Percentiles rank a stretch among this genome's conserved stretches.
Evolutionary conservation across 2,113 vertebrate genomes (phyloP).

Genomic region (Orycteropus afer): DNA sequence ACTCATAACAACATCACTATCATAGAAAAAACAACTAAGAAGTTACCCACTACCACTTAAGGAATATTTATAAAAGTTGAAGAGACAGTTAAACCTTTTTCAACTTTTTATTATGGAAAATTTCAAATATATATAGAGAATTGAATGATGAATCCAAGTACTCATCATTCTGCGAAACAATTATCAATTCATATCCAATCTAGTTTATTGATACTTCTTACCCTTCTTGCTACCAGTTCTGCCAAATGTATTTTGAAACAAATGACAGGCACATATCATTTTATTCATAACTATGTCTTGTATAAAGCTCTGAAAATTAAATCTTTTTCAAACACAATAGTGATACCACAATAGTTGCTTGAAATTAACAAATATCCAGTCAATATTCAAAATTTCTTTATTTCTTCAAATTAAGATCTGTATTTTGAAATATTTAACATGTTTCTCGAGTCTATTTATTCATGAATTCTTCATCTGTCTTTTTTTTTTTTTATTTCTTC

Average conservation of each 20-base stretch:
- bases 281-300: not conserved
- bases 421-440: not conserved
- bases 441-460: not conserved
- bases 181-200: not conserved
- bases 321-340: not conserved
- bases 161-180: not conserved
- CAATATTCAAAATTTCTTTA: not conserved
- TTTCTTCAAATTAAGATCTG: not conserved
- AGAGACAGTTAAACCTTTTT: not conserved
- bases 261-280: not conserved
- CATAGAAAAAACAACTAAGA: conserved; percentile 18
- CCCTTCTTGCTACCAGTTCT: not conserved
- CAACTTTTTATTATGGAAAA: conserved; percentile 9
- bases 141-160: not conserved
- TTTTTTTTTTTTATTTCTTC: not conserved
- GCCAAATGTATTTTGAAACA: not conserved
- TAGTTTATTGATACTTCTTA: not conserved
- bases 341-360: not conserved
- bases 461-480: no score
- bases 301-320: not conserved
- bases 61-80: conserved; percentile 8
- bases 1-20: conserved; percentile 43
- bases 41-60: not conserved
- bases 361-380: not conserved
- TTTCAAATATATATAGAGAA: not conserved